These are phyloP conservation scores for Galago senegalensis DNA, from an alignment of 2,797 vertebrate species.

Conservation along the genomic window DNA sequence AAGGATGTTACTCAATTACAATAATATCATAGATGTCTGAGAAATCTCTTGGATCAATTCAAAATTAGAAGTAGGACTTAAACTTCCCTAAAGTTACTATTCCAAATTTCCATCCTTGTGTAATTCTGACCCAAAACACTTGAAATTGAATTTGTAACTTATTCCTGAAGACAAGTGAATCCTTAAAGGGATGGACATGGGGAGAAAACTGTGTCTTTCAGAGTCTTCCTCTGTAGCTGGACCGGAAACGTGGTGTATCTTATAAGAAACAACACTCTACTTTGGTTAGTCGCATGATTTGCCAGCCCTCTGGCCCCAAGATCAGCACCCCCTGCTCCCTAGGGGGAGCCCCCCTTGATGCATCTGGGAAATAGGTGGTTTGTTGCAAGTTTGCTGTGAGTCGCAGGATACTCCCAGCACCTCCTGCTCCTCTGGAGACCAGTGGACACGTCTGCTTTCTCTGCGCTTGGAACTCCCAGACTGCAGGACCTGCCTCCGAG, in stretches of 20 bases:
- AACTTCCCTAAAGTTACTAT: not conserved
- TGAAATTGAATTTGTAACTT: conserved; percentile 16
- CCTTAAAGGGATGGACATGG: not conserved
- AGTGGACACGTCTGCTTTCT: not conserved
- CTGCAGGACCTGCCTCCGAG: not conserved
- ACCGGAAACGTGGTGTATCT: not conserved
- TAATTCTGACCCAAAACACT: not conserved
- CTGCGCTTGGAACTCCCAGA: not conserved
- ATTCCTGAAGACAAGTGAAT: not conserved
- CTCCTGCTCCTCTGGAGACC: not conserved
- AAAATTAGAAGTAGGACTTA: not conserved
- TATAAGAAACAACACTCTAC: not conserved
- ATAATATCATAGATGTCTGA: not conserved
- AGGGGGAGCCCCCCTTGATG: not conserved
- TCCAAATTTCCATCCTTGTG: not conserved
- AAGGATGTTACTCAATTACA: not conserved
- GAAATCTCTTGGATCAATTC: not conserved
- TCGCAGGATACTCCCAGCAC: not conserved
- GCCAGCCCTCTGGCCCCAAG: not conserved
- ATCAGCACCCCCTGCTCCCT: not conserved
- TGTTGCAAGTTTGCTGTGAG: not conserved
- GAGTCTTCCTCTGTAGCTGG: not conserved
- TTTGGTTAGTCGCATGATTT: not conserved
- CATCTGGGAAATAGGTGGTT: not conserved
- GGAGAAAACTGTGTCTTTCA: not conserved